phyloP scores from a whole-genome alignment of 2,797 vertebrate genomes.

The Graptemys geographica region DNA sequence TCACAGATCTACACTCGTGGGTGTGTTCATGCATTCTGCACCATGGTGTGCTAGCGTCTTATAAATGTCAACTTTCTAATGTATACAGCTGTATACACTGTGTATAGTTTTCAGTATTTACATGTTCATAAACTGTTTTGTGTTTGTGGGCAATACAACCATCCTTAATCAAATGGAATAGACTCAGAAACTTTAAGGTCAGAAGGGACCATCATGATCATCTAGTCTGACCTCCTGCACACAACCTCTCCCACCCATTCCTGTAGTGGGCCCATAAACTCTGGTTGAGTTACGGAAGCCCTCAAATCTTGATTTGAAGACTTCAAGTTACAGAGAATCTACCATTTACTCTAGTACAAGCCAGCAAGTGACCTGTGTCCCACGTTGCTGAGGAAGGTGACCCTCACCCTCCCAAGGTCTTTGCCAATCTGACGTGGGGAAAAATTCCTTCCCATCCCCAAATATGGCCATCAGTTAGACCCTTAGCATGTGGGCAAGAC shows the following conservation, averaged over 20 bases:
- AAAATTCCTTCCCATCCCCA: neutral
- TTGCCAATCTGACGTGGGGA: neutral
- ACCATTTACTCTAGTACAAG: neutral
- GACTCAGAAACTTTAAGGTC: neutral
- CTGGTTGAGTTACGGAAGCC: neutral
- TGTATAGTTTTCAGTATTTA: neutral
- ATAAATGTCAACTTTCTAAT: accelerated
- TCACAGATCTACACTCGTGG: neutral
- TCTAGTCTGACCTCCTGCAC: neutral
- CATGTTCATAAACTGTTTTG: neutral
- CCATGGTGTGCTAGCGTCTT: neutral
- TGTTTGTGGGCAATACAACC: neutral
- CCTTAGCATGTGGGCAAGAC: neutral
- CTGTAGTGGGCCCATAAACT: neutral
- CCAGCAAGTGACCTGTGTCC: neutral
- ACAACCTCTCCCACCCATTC: neutral
- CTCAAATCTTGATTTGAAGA: neutral
- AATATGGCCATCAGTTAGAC: neutral
- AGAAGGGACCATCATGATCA: neutral
- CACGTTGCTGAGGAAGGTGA: neutral
- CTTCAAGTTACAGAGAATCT: neutral
- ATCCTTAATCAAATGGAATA: neutral
- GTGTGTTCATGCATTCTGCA: neutral
- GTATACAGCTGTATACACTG: neutral
- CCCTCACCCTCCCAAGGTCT: neutral